A percentile compares a stretch with the other conserved stretches of the same genome.
Conservation (phyloP, 2,888 invertebrate genomes). For the Ormyrus pomaceus region DNA sequence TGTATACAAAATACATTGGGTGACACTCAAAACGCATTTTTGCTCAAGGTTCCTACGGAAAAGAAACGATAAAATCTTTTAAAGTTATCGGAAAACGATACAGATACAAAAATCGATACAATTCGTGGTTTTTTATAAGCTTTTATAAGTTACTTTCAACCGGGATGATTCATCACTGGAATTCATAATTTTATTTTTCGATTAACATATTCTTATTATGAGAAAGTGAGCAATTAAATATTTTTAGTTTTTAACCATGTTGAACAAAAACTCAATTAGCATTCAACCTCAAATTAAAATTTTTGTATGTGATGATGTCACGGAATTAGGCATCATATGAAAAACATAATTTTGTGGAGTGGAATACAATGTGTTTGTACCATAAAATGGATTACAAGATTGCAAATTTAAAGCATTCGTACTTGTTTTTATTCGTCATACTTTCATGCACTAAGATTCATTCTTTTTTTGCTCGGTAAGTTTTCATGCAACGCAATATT, state of each 20-base stretch:
- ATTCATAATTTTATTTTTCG: slow-evolving; percentile 31
- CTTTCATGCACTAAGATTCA: slow-evolving; percentile 17
- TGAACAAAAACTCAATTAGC: too few relatives aligned
- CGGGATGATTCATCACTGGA: slow-evolving; percentile 18
- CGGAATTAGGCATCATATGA: not conserved
- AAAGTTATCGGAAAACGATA: too few relatives aligned
- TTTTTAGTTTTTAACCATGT: not conserved
- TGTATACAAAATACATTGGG: slow-evolving; percentile 39
- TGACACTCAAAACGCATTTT: slow-evolving; percentile 1
- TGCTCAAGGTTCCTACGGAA: not conserved
- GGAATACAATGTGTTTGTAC: slow-evolving; percentile 26
- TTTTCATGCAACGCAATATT: slow-evolving; percentile 3
- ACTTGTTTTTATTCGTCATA: slow-evolving; percentile 17
- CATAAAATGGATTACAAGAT: slow-evolving; percentile 10
- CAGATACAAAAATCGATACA: too few relatives aligned
- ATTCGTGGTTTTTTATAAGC: too few relatives aligned
- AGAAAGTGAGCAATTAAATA: slow-evolving; percentile 9
- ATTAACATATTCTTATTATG: slow-evolving; percentile 13
- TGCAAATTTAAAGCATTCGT: slow-evolving; percentile 30
- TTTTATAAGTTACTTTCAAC: too few relatives aligned
- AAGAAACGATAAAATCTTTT: too few relatives aligned
- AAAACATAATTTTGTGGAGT: not conserved
- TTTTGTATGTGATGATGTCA: too few relatives aligned
- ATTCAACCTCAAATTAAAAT: too few relatives aligned
- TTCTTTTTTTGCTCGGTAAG: not conserved